Evolutionary conservation across 1,140 invertebrate genomes (phyloP), one percentile per base, ranked within the genome.

Genomic region (Brachionus rubens): DNA sequence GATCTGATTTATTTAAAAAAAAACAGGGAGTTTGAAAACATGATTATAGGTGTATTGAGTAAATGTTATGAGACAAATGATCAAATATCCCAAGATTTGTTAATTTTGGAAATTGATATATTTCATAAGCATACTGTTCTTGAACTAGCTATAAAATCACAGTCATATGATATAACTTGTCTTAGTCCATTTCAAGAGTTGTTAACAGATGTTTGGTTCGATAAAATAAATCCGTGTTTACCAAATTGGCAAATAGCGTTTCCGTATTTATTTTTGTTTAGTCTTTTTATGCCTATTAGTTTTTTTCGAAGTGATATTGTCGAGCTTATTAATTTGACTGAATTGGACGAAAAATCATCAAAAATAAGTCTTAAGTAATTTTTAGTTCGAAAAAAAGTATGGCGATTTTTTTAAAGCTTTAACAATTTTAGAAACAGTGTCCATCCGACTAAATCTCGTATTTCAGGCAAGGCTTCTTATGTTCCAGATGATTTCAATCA

Each of bases 171-270:
- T 16, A 50, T 72, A 12, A 50, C 36, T 50, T 21, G 68, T 54
- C 5, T 72, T 24, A 50, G 30, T 19, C 43, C 68, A 30, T 36
- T 54, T 30, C 68, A 72, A 50, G 46, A 72, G 33, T 33, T 72
- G 19, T 24, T 72, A 33, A 72, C 68, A 16, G 68, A 72, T 72
- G 68, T 72, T 54, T 72, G 68, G 68, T 72, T 72, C 24, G 68
- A 72, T n/a, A 72, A 72, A 72, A 72, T 72, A 12, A 72, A 72
- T 19, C 68, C 68, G 0, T 41, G 36, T 30, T 33, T 72, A 24
- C 50, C 68, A 0, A 72, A 72, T 50, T 72, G 68, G 68, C 68
- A 72, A 28, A 72, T 72, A 12, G 40, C 36, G 7, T 41, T 72
- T 12, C 68, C 68, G n/a, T 72, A 72, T 24, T 14, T 72, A 19